Percentiles rank a stretch among this genome's conserved stretches.
These are phyloP conservation scores for Patella caerulea DNA, from an alignment of 2,888 invertebrate species.

Conservation along the genomic window DNA sequence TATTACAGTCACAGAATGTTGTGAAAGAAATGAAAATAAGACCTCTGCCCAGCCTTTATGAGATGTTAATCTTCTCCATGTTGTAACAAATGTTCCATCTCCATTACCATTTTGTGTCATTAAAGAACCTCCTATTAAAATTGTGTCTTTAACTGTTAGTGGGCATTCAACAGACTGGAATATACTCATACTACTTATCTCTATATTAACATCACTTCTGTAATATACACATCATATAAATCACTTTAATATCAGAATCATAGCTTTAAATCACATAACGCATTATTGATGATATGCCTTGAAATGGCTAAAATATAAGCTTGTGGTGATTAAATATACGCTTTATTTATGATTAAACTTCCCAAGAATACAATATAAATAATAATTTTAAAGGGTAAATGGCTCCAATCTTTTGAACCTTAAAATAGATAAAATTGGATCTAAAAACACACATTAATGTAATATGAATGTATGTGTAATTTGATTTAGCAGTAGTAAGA, in stretches of 20 bases:
- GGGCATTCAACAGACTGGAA: conserved; percentile 95
- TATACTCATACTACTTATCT: conserved; percentile 93
- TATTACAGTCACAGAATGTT: neutral
- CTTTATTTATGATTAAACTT: too few species aligned
- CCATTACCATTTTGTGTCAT: conserved; percentile 87
- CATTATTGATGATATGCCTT: too few species aligned
- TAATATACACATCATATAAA: conserved; percentile 19
- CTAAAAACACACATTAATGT: too few species aligned
- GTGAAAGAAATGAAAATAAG: neutral
- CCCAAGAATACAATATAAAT: too few species aligned
- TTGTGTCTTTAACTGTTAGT: conserved; percentile 86
- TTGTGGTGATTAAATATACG: too few species aligned
- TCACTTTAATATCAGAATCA: neutral
- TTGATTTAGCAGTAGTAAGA: too few species aligned
- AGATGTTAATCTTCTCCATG: conserved; percentile 83
- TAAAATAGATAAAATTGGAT: too few species aligned
- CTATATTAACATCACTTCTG: conserved; percentile 78
- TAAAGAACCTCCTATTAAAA: conserved; percentile 78
- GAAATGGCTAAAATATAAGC: too few species aligned
- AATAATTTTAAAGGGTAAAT: too few species aligned
- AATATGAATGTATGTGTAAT: too few species aligned
- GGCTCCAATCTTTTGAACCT: too few species aligned
- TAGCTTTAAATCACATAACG: too few species aligned
- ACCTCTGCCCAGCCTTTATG: conserved; percentile 91
- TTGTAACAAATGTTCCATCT: conserved; percentile 80